Evolutionary conservation across 2,797 vertebrate species (phyloP), one percentile per base, ranked within the genome.

Genomic region (Tiaroga cobitis): DNA sequence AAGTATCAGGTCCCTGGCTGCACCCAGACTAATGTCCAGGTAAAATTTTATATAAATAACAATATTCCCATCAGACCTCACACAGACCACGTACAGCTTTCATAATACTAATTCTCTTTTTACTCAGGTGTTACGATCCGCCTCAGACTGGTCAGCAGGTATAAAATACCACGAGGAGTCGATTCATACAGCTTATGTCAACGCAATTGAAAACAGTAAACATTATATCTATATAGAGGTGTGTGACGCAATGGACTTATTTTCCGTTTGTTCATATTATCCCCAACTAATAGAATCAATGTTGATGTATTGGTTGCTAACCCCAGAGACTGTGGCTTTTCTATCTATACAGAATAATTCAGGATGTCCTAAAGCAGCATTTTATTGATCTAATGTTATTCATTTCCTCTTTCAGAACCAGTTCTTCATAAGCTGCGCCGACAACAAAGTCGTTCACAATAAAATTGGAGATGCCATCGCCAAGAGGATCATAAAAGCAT

Each of bases 161-260:
- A 99, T 99, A 87, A 99, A 99, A 84, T 95, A 98, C 93, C 96
- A 97, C 0, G 98, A 99, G 91, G 98, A 99, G 88, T 99, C 98
- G 83, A 99, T 99, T 93, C 98, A 99, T 89, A 91, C 92, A 0
- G 98, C 97, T 39, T 99, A 99, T 0, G 1, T 97, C 86, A 82
- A 93, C 0, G 94, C 92, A 87, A 98, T 99, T 90, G 43, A 95
- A 86, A 95, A 96, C 91, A 99, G 98, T 95, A 92, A 96, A 29
- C 96, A 99, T 95, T 99, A 96, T 92, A 90, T 99, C 89, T 99
- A 99, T 85, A 98, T 99, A 10, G 98, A 99, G 94, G 98, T 97
- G 88, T 91, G 93, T 39, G 13, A 24, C 21, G 41, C 41, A 29
- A 4, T 34, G n/a, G 2, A 32, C n/a, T 43, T 43, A 29, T 24